phyloP scores from a whole-genome alignment of 2,888 invertebrate genomes.

The Heliconius ethilla region DNA sequence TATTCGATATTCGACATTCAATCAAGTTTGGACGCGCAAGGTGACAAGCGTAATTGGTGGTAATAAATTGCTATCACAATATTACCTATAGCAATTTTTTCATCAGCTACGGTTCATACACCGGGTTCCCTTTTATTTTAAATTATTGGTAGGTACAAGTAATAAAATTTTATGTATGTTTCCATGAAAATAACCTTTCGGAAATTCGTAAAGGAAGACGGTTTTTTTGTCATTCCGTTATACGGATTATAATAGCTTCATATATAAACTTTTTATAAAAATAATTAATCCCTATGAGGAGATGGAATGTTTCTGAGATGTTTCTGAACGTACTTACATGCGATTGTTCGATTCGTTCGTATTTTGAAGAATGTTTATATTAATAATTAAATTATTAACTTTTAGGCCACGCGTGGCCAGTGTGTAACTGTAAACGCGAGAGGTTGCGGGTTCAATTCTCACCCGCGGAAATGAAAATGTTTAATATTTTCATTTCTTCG shows the following conservation, averaged over 20 bases:
- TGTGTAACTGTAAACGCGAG: no score
- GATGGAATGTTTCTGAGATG: neutral
- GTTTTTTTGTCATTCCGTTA: neutral
- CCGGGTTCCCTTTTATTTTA: constrained; percentile 5
- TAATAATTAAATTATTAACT: neutral
- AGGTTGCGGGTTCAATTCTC: no score
- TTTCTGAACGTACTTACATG: neutral
- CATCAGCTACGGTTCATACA: neutral
- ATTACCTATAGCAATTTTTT: neutral
- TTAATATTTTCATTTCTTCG: no score
- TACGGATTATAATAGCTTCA: neutral
- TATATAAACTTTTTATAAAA: neutral
- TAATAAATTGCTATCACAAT: constrained; percentile 13
- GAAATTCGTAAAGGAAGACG: neutral
- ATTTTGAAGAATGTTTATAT: neutral
- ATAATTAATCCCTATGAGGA: neutral
- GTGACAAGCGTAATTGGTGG: neutral
- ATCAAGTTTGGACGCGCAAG: constrained; percentile 23
- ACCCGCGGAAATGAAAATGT: no score
- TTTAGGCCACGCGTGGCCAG: neutral
- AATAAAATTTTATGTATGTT: constrained; percentile 17
- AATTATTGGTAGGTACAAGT: neutral
- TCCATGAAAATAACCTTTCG: constrained; percentile 4
- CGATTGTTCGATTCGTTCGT: neutral
- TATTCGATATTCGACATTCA: neutral